Percentiles rank a stretch among this genome's conserved stretches.
Conservation (phyloP, 2,113 vertebrate species). For the Callorhinus ursinus region DNA sequence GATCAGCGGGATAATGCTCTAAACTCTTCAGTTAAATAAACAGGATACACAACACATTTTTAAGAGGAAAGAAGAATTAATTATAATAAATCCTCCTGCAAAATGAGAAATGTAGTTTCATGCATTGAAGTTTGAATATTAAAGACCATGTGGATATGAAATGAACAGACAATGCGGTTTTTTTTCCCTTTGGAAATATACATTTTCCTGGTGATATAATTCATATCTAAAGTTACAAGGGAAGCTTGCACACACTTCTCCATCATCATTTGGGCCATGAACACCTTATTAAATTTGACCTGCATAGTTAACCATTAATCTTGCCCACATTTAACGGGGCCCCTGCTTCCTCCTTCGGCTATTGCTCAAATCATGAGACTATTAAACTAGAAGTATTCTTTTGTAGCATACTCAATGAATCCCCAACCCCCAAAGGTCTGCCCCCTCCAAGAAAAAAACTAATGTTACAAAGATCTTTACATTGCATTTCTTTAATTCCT, state of each 20-base stretch:
- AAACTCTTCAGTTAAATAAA: constrained; percentile 41
- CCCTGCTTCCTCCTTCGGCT: not conserved
- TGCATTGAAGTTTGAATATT: constrained; percentile 29
- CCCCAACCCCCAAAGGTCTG: not conserved
- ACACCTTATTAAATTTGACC: not conserved
- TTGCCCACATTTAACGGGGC: not conserved
- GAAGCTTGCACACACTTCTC: not conserved
- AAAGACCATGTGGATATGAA: not conserved
- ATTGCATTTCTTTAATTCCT: not conserved
- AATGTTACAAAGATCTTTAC: not conserved
- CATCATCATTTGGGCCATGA: not conserved
- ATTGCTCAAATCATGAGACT: not conserved
- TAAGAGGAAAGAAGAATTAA: constrained; percentile 36
- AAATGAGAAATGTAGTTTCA: constrained; percentile 37
- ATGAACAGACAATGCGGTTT: not conserved
- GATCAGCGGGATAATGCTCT: not conserved
- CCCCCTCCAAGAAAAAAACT: not conserved
- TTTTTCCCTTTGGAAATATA: not conserved
- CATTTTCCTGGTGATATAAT: not conserved
- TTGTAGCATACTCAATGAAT: not conserved
- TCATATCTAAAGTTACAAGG: not conserved
- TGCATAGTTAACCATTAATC: not conserved
- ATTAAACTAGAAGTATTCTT: not conserved
- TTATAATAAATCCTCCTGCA: constrained; percentile 45
- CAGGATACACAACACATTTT: not conserved